phyloP scores from a whole-genome alignment of 2,797 vertebrate genomes.

The Gila robusta region DNA sequence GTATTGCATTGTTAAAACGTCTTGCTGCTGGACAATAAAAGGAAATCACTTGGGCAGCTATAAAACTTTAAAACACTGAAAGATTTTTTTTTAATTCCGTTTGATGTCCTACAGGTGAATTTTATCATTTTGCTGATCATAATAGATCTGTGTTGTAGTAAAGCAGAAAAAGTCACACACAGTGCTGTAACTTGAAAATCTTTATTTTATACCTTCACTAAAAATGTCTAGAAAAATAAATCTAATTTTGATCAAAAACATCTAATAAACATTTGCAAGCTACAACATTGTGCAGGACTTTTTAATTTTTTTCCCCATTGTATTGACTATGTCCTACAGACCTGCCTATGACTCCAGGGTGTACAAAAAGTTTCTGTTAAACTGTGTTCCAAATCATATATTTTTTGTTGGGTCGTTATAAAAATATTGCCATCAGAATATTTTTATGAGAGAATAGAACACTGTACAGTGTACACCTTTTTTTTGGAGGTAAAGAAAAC shows the following conservation, averaged over 20 bases:
- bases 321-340: neutral
- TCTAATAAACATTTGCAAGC: neutral
- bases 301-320: neutral
- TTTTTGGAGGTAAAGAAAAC: neutral
- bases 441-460: neutral
- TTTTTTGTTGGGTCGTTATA: neutral
- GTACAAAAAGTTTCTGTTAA: neutral
- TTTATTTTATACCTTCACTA: neutral
- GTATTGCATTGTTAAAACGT: neutral
- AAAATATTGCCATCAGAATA: neutral
- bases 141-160: neutral
- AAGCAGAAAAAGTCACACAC: neutral
- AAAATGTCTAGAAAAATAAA: neutral
- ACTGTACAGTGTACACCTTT: neutral
- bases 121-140: neutral
- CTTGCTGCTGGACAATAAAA: neutral
- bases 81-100: neutral
- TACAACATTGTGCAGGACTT: neutral
- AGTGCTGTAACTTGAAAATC: neutral
- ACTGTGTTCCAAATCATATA: neutral
- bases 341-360: neutral
- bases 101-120: neutral
- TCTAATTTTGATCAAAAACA: neutral
- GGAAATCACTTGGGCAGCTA: neutral
- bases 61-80: neutral